Evolutionary conservation across 2,797 vertebrate species (phyloP), one percentile per base, ranked within the genome.

Genomic region (Epinephelus awoara): DNA sequence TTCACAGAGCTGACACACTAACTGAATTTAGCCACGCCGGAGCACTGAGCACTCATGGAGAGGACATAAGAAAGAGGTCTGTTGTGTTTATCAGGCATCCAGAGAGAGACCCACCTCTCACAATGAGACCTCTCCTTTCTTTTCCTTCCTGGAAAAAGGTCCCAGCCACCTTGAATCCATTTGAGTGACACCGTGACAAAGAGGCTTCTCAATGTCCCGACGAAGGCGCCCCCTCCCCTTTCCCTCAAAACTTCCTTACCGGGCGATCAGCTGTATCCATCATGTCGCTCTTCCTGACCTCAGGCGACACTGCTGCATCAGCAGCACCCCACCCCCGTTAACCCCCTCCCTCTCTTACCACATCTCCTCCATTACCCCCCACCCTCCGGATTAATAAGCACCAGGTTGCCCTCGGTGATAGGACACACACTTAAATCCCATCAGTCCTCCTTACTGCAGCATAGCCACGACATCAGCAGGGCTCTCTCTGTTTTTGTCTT

Each of bases 191-290:
- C 91, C 83, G 85, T 81, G 94, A 99, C 97, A 98, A 98, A 97
- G 96, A 95, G 92, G 93, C 93, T 95, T 94, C 94, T 96, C 96
- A 95, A 93, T 72, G 91, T 95, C 84, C 90, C 75, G 88, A 96
- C 93, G 95, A 95, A 95, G 93, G 92, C 91, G 88, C 94, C 95
- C 94, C 93, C 92, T 89, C 90, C 91, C 83, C 80, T 82, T 91
- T 93, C 83, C 90, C 89, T 83, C 92, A 38, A 86, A 92, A 96
- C 96, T 98, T 98, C 97, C 97, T 98, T 91, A 90, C 83, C 70
- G 89, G 95, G 95, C 93, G 94, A 96, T 94, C 96, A 96, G 95
- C 95, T 96, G 96, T 96, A 96, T 98, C 97, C 96, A 97, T 97
- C 97, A 97, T 95, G 86, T 94, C 94, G 88, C 90, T 95, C 95